Evolutionary conservation across 2,888 invertebrate species (phyloP), one percentile per base, ranked within the genome.

Genomic region (Metopia argyrocephala): DNA sequence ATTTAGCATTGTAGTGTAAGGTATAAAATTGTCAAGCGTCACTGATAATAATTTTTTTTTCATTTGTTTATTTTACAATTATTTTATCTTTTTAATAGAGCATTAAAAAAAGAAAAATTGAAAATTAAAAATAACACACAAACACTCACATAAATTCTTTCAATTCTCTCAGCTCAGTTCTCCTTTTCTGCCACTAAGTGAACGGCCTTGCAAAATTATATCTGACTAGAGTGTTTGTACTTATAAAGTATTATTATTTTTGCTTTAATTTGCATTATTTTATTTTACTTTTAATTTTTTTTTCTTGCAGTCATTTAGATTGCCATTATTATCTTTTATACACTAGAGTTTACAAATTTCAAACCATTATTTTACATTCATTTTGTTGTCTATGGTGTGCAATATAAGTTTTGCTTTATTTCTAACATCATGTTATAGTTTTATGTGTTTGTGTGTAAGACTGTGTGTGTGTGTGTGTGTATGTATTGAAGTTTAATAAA

Each of bases 141-240:
- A n/a, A 31, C 7, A 20, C n/a, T 31, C 5, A 48, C 18, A 28
- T 6, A 45, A 15, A 62, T 56, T 48, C n/a, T 12, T 3, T 56
- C 56, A 38, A 25, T 45, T 62, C 20, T n/a, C 62, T 56, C 69
- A 38, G 38, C 62, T 56, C 69, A 38, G 38, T 38, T 38, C 38
- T 48, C 23, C 31, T 56, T 68, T 25, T 56, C 46, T 28, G 31
- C 61, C 31, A 64, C 62, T 85, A 86, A 87, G 86, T 87, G 87
- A 87, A 88, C 87, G 87, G 87, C 88, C 87, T 87, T 87, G 87
- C 86, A 62, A 66, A 73, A 76, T 76, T 69, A 54, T 68, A 52
- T 45, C 15, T 66, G 31, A 28, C 31, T 61, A 46, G 21, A 28
- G 12, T 61, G 50, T 64, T 31, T 20, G n/a, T n/a, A n/a, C n/a